Base-by-base conservation (phyloP, 2,888 invertebrate species). In the Augiades crinisus region DNA sequence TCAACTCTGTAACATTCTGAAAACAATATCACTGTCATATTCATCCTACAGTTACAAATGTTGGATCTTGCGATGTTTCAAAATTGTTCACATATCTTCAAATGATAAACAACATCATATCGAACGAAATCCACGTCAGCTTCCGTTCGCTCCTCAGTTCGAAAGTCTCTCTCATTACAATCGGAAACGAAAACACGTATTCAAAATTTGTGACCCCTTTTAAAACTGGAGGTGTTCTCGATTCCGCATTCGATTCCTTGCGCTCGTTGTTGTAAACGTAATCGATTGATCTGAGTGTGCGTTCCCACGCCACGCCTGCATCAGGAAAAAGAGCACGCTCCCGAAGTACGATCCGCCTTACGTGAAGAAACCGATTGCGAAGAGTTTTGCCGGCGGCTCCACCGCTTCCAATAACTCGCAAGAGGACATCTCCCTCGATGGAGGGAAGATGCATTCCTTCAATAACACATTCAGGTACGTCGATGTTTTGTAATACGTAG, bases 261-360 rank as follows among this genome's bases (percentile, higher is more conserved):
- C 63, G 64, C 63, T 63, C 70, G 62, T 67, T 77, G 62, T 81
- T 78, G 67, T 76, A 84, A 86, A 84, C 85, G 76, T 88, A 86
- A 89, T 84, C 87, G 85, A 89, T 88, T 89, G 84, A 89, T 89
- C 85, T 84, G 88, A 88, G 88, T 87, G 87, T 86, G 87, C 88
- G 87, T 87, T 87, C 84, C 83, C 78, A 75, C 88, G 86, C 85
- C 88, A 81, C 88, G 88, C 88, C 80, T 81, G 80, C 87, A 76
- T 76, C 91, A 95, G 95, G 94, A 95, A 95, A 92, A 96, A 96
- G 92, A 95, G 95, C 78, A 95, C 96, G 64, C 92, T 95, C 83
- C 94, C 95, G 82, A 96, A 96, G 85, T 96, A 95, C 85, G 96
- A 97, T 84, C 95, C 95, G 69, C 95, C 96, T 52, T 96, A 95